A percentile compares a stretch with the other conserved stretches of the same genome.
Conservation (phyloP, 2,888 invertebrate genomes). For the Leptarthrus brevirostris region DNA sequence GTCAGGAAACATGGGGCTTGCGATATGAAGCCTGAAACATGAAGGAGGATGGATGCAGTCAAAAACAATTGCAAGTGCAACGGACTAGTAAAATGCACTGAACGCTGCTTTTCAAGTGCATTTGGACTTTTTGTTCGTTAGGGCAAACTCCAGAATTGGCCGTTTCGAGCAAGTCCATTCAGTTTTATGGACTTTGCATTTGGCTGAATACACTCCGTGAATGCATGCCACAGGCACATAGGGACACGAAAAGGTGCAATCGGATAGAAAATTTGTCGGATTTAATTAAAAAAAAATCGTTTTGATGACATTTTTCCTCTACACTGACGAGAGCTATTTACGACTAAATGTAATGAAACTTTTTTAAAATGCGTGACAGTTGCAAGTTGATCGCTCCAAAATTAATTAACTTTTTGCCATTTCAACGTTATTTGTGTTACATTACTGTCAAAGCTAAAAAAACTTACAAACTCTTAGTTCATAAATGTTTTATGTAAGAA, state of each 20-base stretch:
- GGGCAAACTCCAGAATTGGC: conserved; percentile 35
- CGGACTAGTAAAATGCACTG: conserved; percentile 53
- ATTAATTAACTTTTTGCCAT: conserved; percentile 25
- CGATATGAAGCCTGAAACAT: conserved; percentile 16
- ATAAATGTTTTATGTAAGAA: no score
- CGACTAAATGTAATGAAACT: conserved; percentile 23
- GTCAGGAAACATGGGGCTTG: conserved; percentile 25
- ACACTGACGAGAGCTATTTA: conserved; percentile 11
- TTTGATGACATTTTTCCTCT: conserved; percentile 40
- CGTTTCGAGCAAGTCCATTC: conserved; percentile 41
- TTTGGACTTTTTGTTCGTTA: conserved; percentile 42
- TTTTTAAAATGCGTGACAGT: background rate
- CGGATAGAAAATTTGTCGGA: conserved; percentile 47
- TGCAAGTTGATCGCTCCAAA: conserved; percentile 2
- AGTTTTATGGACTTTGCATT: conserved; percentile 48
- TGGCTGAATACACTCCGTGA: conserved; percentile 29
- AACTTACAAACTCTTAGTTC: no score
- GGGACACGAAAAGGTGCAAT: conserved; percentile 37
- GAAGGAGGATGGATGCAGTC: conserved; percentile 36
- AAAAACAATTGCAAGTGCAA: conserved; percentile 53
- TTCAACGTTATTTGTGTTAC: no score
- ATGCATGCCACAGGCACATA: conserved; percentile 23
- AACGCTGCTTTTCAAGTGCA: conserved; percentile 13
- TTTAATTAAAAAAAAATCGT: conserved; percentile 48
- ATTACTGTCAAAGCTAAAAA: no score